These are phyloP conservation scores for Sternotherus odoratus DNA, from an alignment of 2,797 vertebrate genomes.

Conservation along the genomic window DNA sequence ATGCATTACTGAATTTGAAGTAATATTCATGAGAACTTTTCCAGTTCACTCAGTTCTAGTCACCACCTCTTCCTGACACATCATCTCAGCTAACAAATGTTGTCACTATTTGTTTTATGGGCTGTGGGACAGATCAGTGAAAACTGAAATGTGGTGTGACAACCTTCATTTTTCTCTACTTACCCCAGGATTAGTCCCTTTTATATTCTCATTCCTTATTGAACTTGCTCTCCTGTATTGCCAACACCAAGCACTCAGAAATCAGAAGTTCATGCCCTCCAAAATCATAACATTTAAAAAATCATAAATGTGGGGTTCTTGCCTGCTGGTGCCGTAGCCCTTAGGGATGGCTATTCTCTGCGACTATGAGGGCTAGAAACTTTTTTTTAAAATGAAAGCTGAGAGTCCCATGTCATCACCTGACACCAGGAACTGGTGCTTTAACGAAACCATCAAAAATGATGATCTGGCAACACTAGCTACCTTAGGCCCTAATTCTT, in stretches of 20 bases:
- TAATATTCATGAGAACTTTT: conserved; percentile 61
- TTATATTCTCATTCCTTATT: background rate
- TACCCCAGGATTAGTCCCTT: background rate
- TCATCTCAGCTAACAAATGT: conserved; percentile 10
- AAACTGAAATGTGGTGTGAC: conserved; percentile 48
- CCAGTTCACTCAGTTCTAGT: conserved; percentile 53
- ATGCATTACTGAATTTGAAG: conserved; percentile 64
- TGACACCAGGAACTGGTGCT: background rate
- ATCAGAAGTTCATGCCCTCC: background rate
- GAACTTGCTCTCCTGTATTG: background rate
- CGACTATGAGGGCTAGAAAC: background rate
- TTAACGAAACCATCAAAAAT: background rate
- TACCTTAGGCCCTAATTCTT: background rate
- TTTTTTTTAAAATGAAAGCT: background rate
- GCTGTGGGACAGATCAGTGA: conserved; percentile 29
- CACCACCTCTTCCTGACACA: conserved; percentile 25
- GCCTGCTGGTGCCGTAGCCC: background rate
- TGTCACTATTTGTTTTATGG: conserved; percentile 43
- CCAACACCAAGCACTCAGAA: background rate
- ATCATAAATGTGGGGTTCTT: background rate
- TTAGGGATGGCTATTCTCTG: background rate
- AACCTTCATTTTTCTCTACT: background rate
- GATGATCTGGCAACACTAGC: background rate
- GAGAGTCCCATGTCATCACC: background rate
- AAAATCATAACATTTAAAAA: background rate